A percentile compares a stretch with the other conserved stretches of the same genome.
These are phyloP conservation scores for Andrena flavipes DNA, from an alignment of 2,888 invertebrate species.

Conservation along the genomic window DNA sequence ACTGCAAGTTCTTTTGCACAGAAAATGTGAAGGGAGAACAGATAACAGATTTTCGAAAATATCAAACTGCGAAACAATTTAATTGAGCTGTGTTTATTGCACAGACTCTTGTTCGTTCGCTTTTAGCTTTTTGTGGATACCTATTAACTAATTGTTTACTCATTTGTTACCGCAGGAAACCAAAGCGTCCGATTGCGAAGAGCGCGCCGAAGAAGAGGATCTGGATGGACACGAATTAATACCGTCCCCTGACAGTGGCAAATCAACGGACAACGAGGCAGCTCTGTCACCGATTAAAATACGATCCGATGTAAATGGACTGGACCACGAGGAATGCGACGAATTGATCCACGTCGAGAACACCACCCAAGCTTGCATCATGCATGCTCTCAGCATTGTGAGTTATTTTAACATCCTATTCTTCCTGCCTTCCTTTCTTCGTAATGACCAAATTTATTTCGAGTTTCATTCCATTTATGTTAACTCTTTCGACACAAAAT, in stretches of 20 bases:
- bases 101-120: not conserved
- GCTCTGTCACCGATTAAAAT: conserved; percentile 82
- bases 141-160: not conserved
- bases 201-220: conserved; percentile 85
- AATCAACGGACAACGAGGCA: conserved; percentile 86
- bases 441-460: not conserved
- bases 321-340: conserved; percentile 86
- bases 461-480: too few species aligned
- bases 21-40: not conserved
- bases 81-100: not conserved
- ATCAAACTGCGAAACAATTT: not conserved
- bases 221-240: conserved; percentile 85
- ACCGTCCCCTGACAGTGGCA: conserved; percentile 86
- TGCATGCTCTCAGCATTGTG: conserved; percentile 86
- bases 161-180: conserved; percentile 68
- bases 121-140: not conserved
- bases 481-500: too few species aligned
- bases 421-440: not conserved
- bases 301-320: conserved; percentile 81
- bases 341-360: conserved; percentile 86
- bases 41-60: not conserved
- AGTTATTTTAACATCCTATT: conserved; percentile 73
- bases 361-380: conserved; percentile 86
- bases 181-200: conserved; percentile 81
- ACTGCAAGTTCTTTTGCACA: too few species aligned